Evolutionary conservation across 2,113 vertebrate genomes (phyloP).

Genomic region (Speoplatyrhinus poulsoni): DNA sequence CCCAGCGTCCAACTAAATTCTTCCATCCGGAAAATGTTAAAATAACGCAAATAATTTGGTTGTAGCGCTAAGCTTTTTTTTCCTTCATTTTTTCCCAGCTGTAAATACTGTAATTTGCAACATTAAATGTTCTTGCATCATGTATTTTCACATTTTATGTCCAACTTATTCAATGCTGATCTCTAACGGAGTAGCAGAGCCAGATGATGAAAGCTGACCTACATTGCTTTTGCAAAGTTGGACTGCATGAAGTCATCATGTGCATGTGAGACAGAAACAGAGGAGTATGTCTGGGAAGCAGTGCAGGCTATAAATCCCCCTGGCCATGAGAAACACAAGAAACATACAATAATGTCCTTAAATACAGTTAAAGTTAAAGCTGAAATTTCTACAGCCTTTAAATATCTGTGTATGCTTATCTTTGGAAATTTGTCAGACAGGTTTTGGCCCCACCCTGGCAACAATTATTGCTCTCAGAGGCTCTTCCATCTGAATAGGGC

Average conservation of each 20-base stretch:
- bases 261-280: conserved; percentile 55
- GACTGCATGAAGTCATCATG: conserved; percentile 36
- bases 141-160: conserved; percentile 34
- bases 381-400: not conserved
- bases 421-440: conserved; percentile 40
- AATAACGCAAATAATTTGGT: too few species aligned
- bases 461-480: too few species aligned
- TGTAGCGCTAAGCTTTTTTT: too few species aligned
- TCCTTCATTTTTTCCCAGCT: too few species aligned
- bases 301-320: conserved; percentile 51
- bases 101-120: not conserved
- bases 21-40: too few species aligned
- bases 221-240: conserved; percentile 61
- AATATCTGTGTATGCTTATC: conserved; percentile 15
- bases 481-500: conserved; percentile 44
- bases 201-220: conserved; percentile 71
- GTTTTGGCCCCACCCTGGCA: conserved; percentile 33
- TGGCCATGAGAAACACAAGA: conserved; percentile 55
- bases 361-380: conserved; percentile 52
- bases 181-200: conserved; percentile 40
- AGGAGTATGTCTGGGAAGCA: conserved; percentile 51
- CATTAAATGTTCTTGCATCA: not conserved
- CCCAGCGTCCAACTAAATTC: too few species aligned
- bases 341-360: conserved; percentile 47
- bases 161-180: conserved; percentile 55